Evolutionary conservation across 2,888 invertebrate genomes (phyloP).

Genomic region (Acanthacorydalis orientalis): DNA sequence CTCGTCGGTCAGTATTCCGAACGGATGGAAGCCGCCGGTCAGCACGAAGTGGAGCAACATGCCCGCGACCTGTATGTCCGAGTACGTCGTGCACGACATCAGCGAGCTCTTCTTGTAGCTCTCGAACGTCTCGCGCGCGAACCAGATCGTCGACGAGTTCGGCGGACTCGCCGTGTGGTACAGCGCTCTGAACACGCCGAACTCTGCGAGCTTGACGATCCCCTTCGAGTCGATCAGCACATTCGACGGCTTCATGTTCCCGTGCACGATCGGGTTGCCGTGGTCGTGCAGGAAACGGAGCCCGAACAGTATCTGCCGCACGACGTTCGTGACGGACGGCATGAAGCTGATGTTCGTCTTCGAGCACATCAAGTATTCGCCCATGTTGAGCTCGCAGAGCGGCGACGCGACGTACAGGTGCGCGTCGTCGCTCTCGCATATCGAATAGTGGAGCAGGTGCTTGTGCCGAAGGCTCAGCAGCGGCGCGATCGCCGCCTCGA

Average conservation of each 20-base stretch:
- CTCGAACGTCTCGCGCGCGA: conserved; percentile 22
- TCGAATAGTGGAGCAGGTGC: conserved; percentile 19
- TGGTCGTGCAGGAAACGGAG: conserved; percentile 22
- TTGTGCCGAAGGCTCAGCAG: conserved; percentile 17
- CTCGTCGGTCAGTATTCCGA: conserved; percentile 20
- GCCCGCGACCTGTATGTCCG: conserved; percentile 25
- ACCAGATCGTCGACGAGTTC: conserved; percentile 24
- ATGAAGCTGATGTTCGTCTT: background rate
- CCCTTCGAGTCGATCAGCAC: conserved; percentile 24
- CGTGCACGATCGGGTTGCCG: conserved; percentile 22
- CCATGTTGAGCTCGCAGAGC: conserved; percentile 24
- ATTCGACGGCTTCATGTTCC: conserved; percentile 28
- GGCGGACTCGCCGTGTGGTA: conserved; percentile 20
- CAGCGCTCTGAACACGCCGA: conserved; percentile 22
- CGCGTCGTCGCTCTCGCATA: conserved; percentile 17
- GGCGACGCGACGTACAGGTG: conserved; percentile 21
- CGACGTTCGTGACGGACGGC: background rate
- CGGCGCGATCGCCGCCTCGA: conserved; percentile 18
- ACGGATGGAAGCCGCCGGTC: conserved; percentile 25
- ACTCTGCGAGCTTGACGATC: conserved; percentile 23
- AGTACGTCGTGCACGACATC: conserved; percentile 20
- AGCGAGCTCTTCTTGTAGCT: conserved; percentile 13
- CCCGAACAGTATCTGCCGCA: conserved; percentile 13
- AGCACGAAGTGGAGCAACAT: conserved; percentile 25
- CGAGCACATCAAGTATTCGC: conserved; percentile 19